Base-by-base conservation (phyloP, 2,888 invertebrate genomes). In the Diarsia rubi region DNA sequence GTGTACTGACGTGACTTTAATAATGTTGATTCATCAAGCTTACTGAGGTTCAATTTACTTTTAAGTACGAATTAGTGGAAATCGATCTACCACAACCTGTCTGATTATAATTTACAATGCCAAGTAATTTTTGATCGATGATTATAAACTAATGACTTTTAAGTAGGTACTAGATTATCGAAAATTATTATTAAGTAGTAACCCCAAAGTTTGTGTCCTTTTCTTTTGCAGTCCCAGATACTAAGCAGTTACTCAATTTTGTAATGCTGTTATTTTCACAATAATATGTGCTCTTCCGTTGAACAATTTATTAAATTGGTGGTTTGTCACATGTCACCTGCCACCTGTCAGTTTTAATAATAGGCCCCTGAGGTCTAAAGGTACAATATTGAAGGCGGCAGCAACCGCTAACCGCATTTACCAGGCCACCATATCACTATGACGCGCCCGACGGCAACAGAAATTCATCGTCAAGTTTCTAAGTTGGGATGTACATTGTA, bases 11-110 rank as follows among this genome's bases (percentile, higher is more conserved):
- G 52, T 52, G 24, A 62, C 21, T 12, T 19, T 31, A 62, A 12
- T 62, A 31, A 49, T 72, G 52, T 72, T 44, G 14, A n/a, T 60
- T 44, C 19, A 73, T 27, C 27, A 31, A 45, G 12, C 37, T 60
- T 27, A 27, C 44, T 27, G n/a, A 21, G 21, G 62, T 69, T 16
- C 62, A 31, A 45, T 63, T 45, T n/a, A 4, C 12, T 31, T 31
- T n/a, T 5, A 14, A 5, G 12, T 24, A 24, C 24, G 14, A 14
- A 14, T 54, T 14, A 54, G 12, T 24, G 52, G 12, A 24, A 24
- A 14, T n/a, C 52, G n/a, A 52, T 52, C 4, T 52, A 6, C 27
- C 3, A 24, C 24, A 2, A 57, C 1, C 24, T 54, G 54, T 54
- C 24, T 54, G 24, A 5, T 24, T 12, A 54, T 14, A 24, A 14